Evolutionary conservation across 64 coral and sea anemone species (phyloP), one percentile per base, ranked within the genome.

Genomic region (Dendrophyllia cribrosa): DNA sequence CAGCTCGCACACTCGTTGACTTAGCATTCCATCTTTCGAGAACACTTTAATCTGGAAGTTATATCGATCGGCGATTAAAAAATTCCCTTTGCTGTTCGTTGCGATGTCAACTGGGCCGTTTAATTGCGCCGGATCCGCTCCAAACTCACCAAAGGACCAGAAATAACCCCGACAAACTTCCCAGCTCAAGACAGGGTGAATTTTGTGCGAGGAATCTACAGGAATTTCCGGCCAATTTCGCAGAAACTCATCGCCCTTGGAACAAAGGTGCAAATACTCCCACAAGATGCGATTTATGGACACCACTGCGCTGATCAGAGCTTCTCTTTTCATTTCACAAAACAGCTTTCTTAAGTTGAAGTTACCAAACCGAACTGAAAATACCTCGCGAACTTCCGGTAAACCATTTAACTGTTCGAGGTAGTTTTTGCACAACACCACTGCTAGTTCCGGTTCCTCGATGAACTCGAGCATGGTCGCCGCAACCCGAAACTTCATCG

Each of bases 401-500:
- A 95, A 70, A 22, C 83, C 63, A 46, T 95, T 95, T 47, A 95
- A 66, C 61, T 92, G 89, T 56, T 95, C 89, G 1, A 95, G 72
- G 44, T 86, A 95, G 4, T 69, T 62, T 17, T 86, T 91, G 65
- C 89, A 95, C 64, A 91, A 70, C 7, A 91, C 93, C 1, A 95
- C 69, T 0, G 93, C 89, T 4, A 91, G 65, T 95, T 87, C 93
- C 62, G 93, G 93, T 48, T 56, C 85, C 10, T 70, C 83, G 22
- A 95, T 69, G 66, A 76, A 78, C 59, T 95, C 17, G 4, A 95
- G 89, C 70, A 95, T 95, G 9, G 93, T 95, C 4, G 93, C 75
- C 14, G 93, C 82, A 59, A 91, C 93, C 70, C 90, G 80, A 11
- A 91, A 91, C 24, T 95, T 91, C 93, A 95, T 95, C 4, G 93